Evolutionary conservation across 2,113 vertebrate species (phyloP), one percentile per base, ranked within the genome.

Genomic region (Embiotoca jacksoni): DNA sequence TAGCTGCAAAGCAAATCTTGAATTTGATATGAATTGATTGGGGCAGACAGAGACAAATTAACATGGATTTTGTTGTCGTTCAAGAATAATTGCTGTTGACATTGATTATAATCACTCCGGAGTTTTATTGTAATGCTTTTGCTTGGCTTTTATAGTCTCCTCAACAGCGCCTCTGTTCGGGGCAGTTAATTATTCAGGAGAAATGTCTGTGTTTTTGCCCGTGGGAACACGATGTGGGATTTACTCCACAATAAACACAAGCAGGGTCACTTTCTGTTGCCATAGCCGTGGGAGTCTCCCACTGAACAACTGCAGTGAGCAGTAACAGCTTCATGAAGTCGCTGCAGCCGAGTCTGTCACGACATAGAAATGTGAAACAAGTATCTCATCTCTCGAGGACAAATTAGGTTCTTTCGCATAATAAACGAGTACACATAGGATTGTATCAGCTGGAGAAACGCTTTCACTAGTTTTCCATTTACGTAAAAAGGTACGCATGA

Each of bases 111-210:
- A 83, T 73, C 56, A 64, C 14, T 37, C 32, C 46, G 35, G 53
- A 35, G 58, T 61, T 73, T 68, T 73, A 60, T 66, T 3, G 47
- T 32, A 62, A 56, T 69, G 13, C 39, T 57, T 72, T 75, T 46
- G 49, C 70, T 31, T 41, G 49, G 37, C 15, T 54, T 23, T 77
- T 78, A 72, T 69, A 15, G 71, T 54, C 58, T 49, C 13, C 46
- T 65, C 1, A 66, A 47, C 63, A 66, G 23, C 58, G 58, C 31
- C 59, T 72, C 58, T 23, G 31, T 44, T 75, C 68, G 10, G 65
- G 11, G 31, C 44, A 30, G 59, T 81, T 69, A 84, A 87, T 87
- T 89, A 82, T 89, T 87, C 56, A 78, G 49, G 41, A 67, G 72
- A 53, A 64, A 67, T 31, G 49, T 23, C n/a, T 55, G 36, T 65